phyloP scores from a whole-genome alignment of 2,797 vertebrate species.

The Acanthiza pusilla region DNA sequence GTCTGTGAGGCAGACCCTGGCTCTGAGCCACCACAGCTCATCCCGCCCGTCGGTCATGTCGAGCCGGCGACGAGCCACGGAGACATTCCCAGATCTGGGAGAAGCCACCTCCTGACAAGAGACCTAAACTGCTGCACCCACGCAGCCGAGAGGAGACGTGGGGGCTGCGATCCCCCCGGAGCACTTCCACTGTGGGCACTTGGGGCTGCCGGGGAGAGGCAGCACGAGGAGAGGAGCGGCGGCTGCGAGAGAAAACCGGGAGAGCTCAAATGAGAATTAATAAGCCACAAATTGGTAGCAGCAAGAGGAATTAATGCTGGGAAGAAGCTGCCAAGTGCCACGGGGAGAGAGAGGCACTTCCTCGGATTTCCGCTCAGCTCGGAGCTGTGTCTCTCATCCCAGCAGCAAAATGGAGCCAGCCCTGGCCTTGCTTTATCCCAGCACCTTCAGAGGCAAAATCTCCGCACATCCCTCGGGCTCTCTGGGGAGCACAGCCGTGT shows the following conservation, averaged over 20 bases:
- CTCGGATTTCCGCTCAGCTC: not conserved
- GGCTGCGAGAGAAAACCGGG: not conserved
- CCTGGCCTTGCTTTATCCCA: not conserved
- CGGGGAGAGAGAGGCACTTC: not conserved
- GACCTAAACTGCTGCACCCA: constrained; percentile 1
- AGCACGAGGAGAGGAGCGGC: not conserved
- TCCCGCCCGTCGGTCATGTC: not conserved
- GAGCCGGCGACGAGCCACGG: not conserved
- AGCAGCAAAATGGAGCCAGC: not conserved
- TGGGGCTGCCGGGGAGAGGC: not conserved
- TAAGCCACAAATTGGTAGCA: not conserved
- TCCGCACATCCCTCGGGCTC: not conserved
- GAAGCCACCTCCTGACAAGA: not conserved
- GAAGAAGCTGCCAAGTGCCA: constrained; percentile 28
- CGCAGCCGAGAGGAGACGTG: not conserved
- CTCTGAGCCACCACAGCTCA: not conserved
- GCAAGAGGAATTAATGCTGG: not conserved
- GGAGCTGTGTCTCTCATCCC: not conserved
- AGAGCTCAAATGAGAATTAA: not conserved
- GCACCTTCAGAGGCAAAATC: not conserved
- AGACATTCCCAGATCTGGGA: not conserved
- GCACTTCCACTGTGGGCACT: not conserved
- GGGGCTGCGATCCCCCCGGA: not conserved
- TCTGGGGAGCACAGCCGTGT: not conserved
- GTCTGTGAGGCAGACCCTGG: not conserved